Base-by-base conservation (phyloP, 2,113 vertebrate genomes). In the Syngnathoides biaculeatus region DNA sequence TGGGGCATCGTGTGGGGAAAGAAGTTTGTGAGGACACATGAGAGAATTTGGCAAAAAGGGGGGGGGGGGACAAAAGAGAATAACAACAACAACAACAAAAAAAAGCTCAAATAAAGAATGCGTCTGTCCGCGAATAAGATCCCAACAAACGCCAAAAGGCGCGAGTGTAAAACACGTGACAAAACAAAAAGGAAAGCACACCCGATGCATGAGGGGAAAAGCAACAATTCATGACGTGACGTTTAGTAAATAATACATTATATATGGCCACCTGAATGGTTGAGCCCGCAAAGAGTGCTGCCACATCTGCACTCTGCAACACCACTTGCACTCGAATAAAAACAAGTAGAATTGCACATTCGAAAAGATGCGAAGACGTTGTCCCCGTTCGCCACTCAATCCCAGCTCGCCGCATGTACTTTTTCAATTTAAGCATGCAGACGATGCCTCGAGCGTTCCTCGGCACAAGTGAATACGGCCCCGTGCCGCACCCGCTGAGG, bases 221-320 rank as follows among this genome's bases (percentile, higher is more conserved):
- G 70, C 74, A 79, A 81, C 73, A 77, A 66, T 73, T 83, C 75
- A 64, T 78, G 80, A 50, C 78, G 78, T 81, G 78, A 85, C 61
- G 65, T 72, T 26, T 55, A 27, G 62, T 88, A 75, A 83, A 88
- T 89, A 76, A 88, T 84, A 63, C 53, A 89, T 77, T 19, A 67
- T 84, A 81, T 84, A 81, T 65, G 75, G 63, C 72, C 73, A 79
- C 77, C 75, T 83, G 72, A 78, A 71, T 39, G 69, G 84, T 84
- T 61, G 42, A 38, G 69, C 71, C 75, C 72, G 65, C 68, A 56
- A 58, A 68, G 45, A 71, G 63, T 62, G 65, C 68, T 63, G 75
- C 68, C 48, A 45, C 67, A 67, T 52, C 26, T 8, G 45, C 69
- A 63, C 63, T 58, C 17, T 20, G 30, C 35, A 39, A 40, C 17